phyloP scores from a whole-genome alignment of 2,888 invertebrate genomes.

The Phortica magna region DNA sequence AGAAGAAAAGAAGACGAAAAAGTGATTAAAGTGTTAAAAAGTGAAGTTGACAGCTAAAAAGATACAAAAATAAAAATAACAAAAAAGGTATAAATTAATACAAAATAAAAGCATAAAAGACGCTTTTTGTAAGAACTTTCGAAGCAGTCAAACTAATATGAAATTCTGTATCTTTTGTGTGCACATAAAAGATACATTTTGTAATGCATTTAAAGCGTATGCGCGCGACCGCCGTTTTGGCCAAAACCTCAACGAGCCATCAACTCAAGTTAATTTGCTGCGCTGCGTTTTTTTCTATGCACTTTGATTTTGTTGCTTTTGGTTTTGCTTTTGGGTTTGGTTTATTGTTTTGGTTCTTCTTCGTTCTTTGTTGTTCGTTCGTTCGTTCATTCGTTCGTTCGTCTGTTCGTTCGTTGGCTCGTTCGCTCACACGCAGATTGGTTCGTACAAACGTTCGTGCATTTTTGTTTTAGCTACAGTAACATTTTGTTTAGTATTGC shows the following conservation, averaged over 20 bases:
- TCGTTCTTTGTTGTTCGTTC: conserved; percentile 1
- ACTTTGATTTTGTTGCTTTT: neutral
- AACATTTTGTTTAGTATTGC: neutral
- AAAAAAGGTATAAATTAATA: neutral
- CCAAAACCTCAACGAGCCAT: neutral
- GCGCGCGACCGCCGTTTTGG: neutral
- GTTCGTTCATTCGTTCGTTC: neutral
- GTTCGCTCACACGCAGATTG: neutral
- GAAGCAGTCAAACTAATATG: neutral
- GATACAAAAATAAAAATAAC: neutral
- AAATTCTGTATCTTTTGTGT: conserved; percentile 1
- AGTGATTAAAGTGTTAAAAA: neutral
- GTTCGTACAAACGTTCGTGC: neutral
- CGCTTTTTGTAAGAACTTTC: neutral
- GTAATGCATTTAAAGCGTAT: neutral
- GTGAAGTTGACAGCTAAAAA: neutral
- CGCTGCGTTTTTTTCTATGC: neutral
- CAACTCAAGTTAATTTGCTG: neutral
- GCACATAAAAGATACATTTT: neutral
- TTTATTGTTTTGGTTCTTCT: neutral
- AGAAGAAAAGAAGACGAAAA: neutral
- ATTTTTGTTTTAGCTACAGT: conserved; percentile 3
- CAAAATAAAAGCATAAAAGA: neutral
- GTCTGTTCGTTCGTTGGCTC: neutral
- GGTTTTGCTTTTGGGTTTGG: neutral